Percentiles rank a stretch among this genome's conserved stretches.
Evolutionary conservation across 1,140 invertebrate species (phyloP).

Genomic region (Chymomyza costata): DNA sequence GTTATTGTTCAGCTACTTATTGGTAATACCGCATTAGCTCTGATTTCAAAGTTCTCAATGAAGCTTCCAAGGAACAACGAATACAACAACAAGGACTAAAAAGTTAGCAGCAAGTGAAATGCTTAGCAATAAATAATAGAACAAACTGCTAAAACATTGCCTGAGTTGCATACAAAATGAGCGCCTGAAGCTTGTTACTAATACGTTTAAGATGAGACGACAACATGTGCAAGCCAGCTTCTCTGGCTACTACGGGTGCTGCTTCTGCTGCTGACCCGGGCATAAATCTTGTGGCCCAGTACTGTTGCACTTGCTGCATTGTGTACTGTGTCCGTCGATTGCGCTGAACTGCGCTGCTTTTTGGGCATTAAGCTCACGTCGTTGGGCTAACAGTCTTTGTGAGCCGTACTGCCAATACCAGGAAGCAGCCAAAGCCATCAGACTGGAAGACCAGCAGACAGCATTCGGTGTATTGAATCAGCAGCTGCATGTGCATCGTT

Average conservation of each 20-base stretch:
- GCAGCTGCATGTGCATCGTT: too few relatives aligned
- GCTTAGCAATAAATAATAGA: slow-evolving; percentile 67
- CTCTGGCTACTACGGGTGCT: not conserved
- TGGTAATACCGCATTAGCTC: slow-evolving; percentile 65
- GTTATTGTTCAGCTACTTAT: slow-evolving; percentile 29
- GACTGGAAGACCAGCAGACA: too few relatives aligned
- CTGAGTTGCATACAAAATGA: slow-evolving; percentile 67
- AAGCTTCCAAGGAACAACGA: slow-evolving; percentile 26
- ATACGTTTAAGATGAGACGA: slow-evolving; percentile 73
- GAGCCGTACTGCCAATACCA: too few relatives aligned
- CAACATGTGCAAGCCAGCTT: slow-evolving; percentile 63
- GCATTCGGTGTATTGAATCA: too few relatives aligned
- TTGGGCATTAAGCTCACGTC: slow-evolving; percentile 63
- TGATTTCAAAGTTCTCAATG: slow-evolving; percentile 64
- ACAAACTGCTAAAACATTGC: slow-evolving; percentile 66
- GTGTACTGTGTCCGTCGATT: slow-evolving; percentile 9
- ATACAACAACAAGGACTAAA: not conserved
- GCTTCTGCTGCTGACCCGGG: slow-evolving; percentile 37
- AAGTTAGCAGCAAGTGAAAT: slow-evolving; percentile 42
- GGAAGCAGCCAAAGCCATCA: too few relatives aligned
- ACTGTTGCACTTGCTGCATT: slow-evolving; percentile 36
- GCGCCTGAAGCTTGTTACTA: slow-evolving; percentile 37
- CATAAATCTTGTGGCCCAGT: slow-evolving; percentile 66
- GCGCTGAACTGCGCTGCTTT: slow-evolving; percentile 40
- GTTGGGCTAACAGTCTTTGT: slow-evolving; percentile 2